Evolutionary conservation across 2,797 vertebrate species (phyloP), one percentile per base, ranked within the genome.

Genomic region (Tinamus major): DNA sequence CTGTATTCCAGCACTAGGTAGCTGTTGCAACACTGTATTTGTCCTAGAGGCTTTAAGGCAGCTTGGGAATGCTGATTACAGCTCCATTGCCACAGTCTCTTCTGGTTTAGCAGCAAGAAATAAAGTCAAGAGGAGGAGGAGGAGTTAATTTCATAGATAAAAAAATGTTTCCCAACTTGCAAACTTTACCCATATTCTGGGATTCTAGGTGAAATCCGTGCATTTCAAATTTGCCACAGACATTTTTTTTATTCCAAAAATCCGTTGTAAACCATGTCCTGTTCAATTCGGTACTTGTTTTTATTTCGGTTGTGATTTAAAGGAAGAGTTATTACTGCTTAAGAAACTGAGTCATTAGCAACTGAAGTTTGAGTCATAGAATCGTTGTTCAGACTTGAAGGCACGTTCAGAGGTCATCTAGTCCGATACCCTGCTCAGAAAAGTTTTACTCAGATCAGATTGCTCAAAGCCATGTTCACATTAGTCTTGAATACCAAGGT

Each of bases 11-110:
- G 17, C 9, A 10, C 15, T 46, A n/a, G 84, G 46, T 1, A 67
- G 5, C 3, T 44, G 6, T 20, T 46, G 17, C 3, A 82, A 79
- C 6, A 9, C 5, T 10, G 1, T 6, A 33, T 31, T 13, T 3
- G 26, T 5, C 46, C 17, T 39, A 8, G 26, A 68, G 10, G 16
- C 8, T 80, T 80, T n/a, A 14, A 44, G 68, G 14, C 3, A 61
- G 10, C 20, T 39, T 49, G 27, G 12, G 12, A 76, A 3, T 4
- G 53, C 8, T 62, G 11, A 23, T 42, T 61, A 56, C 3, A 48
- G 13, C 4, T 58, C 14, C 7, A 62, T 10, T 7, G 35, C 18
- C 5, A 8, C 10, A 49, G 5, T 23, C 70, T 1, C 44, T 70
- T 41, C 21, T 51, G 29, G 1, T 67, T 67, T 44, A 33, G 18